These are phyloP conservation scores for Noctilio leporinus DNA, from an alignment of 2,113 vertebrate species.

Conservation along the genomic window DNA sequence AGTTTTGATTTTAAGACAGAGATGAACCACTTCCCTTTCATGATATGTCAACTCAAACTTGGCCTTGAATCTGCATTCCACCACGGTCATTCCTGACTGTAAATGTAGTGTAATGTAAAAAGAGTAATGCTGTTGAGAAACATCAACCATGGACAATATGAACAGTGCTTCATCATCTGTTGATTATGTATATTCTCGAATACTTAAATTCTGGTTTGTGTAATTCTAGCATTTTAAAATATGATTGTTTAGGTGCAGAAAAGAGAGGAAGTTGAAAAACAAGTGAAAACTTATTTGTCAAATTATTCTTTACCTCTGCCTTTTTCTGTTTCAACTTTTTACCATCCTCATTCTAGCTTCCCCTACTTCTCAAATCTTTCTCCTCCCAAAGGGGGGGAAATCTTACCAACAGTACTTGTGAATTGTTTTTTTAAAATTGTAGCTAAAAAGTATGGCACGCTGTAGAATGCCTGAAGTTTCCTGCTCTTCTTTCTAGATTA, in stretches of 20 bases:
- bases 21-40: not conserved
- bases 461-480: not conserved
- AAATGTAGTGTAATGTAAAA: not conserved
- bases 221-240: not conserved
- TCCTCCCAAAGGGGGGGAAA: not conserved
- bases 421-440: too few species aligned
- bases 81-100: not conserved
- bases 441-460: not conserved
- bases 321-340: not conserved
- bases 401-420: not conserved
- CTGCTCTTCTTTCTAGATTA: not conserved
- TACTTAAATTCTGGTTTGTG: not conserved
- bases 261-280: not conserved
- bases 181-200: not conserved
- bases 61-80: not conserved
- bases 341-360: not conserved
- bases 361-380: not conserved
- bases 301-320: not conserved
- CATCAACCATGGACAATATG: not conserved
- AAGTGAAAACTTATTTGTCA: not conserved
- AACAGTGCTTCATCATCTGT: not conserved
- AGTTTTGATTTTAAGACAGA: slow-evolving; percentile 10
- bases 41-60: not conserved
- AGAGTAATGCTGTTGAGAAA: not conserved
- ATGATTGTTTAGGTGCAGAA: not conserved